Conservation (phyloP, 2,113 vertebrate species). For the Lepus americanus region DNA sequence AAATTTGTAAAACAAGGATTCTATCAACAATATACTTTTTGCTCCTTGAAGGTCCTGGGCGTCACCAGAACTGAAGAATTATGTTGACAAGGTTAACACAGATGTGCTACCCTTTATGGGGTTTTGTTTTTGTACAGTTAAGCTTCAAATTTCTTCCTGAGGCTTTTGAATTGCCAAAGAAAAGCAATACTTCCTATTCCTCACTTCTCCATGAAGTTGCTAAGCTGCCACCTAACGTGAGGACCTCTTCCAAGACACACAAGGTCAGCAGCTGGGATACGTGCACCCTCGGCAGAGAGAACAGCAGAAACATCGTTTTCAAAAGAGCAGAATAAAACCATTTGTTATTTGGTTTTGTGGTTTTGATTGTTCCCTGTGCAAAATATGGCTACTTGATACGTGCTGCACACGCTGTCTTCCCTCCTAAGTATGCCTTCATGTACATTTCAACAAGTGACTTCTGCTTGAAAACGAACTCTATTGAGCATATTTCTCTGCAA, state of each 20-base stretch:
- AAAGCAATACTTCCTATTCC: neutral
- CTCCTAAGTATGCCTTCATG: constrained; percentile 80
- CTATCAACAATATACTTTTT: fast-evolving
- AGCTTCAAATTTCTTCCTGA: neutral
- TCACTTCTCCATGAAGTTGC: neutral
- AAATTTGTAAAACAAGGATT: neutral
- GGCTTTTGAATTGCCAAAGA: neutral
- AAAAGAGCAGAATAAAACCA: constrained; percentile 66
- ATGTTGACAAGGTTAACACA: neutral
- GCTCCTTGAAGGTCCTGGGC: neutral
- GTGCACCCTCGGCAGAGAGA: neutral
- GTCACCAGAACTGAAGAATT: neutral
- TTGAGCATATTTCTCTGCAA: constrained; percentile 84
- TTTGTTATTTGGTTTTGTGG: constrained; percentile 78
- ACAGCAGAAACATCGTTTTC: neutral
- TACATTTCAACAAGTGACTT: constrained; percentile 83
- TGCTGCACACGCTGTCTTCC: constrained; percentile 81
- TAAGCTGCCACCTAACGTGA: neutral
- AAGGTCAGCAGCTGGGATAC: neutral
- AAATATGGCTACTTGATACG: constrained; percentile 81
- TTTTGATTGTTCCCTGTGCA: constrained; percentile 75
- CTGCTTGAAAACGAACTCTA: constrained; percentile 80
- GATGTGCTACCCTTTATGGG: neutral
- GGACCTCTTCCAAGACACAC: neutral
- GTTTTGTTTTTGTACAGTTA: neutral